Evolutionary conservation across 2,113 vertebrate species (phyloP).

Genomic region (Smithornis capensis): DNA sequence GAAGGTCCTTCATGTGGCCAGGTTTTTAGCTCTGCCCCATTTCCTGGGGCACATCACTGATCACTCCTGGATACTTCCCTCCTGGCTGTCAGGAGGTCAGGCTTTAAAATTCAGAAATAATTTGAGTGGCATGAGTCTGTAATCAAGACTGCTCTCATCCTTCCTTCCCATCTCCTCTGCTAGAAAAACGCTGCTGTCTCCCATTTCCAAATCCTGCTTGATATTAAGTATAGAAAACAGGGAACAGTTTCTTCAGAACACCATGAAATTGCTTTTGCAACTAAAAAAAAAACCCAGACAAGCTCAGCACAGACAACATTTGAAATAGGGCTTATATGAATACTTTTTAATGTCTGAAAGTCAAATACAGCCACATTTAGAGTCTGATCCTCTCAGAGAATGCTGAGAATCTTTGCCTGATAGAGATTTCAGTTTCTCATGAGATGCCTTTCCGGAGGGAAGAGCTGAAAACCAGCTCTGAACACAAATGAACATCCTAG

Average conservation of each 20-base stretch:
- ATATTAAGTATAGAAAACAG: neutral
- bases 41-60: neutral
- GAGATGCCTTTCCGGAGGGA: neutral
- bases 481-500: neutral
- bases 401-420: neutral
- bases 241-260: neutral
- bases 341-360: neutral
- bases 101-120: neutral
- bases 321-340: neutral
- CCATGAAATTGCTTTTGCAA: neutral
- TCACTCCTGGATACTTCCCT: neutral
- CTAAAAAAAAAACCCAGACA: neutral
- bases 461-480: neutral
- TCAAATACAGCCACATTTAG: neutral
- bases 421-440: neutral
- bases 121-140: neutral
- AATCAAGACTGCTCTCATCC: neutral
- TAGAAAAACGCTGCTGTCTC: neutral
- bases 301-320: neutral
- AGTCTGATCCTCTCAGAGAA: neutral
- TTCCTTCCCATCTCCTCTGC: neutral
- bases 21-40: neutral
- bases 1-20: neutral
- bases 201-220: neutral
- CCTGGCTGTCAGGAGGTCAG: neutral